phyloP scores from a whole-genome alignment of 2,797 vertebrate genomes.

The Serranus cabrilla region DNA sequence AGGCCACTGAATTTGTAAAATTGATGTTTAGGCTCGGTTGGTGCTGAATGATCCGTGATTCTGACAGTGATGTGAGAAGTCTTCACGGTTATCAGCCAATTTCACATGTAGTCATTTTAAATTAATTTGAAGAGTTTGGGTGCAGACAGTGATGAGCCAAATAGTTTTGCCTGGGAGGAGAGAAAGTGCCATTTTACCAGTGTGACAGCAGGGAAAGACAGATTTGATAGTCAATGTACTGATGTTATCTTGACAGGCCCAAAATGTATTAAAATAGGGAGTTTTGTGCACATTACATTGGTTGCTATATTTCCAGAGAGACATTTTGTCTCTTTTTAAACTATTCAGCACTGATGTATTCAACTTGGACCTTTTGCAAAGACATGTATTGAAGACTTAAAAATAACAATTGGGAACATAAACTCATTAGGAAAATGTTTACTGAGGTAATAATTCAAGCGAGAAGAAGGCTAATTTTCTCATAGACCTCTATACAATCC shows the following conservation, averaged over 20 bases:
- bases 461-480: too few relatives aligned
- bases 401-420: too few relatives aligned
- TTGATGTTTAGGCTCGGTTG: neutral
- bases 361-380: neutral
- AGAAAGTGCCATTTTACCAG: neutral
- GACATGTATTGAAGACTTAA: too few relatives aligned
- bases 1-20: neutral
- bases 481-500: too few relatives aligned
- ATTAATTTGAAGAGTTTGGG: constrained; percentile 4
- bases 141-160: constrained; percentile 20
- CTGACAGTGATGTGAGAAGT: constrained; percentile 8
- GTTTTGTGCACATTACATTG: neutral
- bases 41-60: neutral
- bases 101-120: constrained; percentile 2
- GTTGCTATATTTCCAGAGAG: neutral
- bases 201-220: neutral
- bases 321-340: neutral
- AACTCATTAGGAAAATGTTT: too few relatives aligned
- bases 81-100: neutral
- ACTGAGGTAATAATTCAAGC: too few relatives aligned
- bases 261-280: neutral
- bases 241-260: neutral
- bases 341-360: neutral
- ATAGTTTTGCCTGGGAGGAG: neutral
- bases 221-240: neutral